phyloP scores from a whole-genome alignment of 2,113 vertebrate species.

The Chaetodon auriga region DNA sequence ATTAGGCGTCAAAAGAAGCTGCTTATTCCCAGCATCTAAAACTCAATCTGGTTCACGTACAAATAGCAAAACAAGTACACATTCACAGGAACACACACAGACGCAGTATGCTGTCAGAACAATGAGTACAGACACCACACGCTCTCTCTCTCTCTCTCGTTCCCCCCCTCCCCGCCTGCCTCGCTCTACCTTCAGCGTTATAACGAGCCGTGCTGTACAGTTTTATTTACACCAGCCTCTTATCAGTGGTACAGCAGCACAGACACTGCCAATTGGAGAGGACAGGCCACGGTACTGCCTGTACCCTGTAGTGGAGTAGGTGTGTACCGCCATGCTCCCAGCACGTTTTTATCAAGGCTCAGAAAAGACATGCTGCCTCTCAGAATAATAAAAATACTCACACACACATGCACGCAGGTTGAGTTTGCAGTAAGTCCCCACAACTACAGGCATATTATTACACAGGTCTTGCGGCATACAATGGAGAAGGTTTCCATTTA shows the following conservation, averaged over 20 bases:
- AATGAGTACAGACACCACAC: conserved; percentile 93
- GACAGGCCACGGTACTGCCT: conserved; percentile 91
- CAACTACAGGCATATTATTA: conserved; percentile 22
- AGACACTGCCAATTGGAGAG: conserved; percentile 92
- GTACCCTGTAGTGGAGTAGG: conserved; percentile 90
- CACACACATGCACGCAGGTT: conserved; percentile 6
- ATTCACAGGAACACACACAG: conserved; percentile 66
- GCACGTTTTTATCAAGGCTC: conserved; percentile 78
- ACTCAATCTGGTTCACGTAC: conserved; percentile 45
- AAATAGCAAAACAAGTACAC: conserved; percentile 47
- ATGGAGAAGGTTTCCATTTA: conserved; percentile 15
- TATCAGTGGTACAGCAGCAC: conserved; percentile 95
- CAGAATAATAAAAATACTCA: conserved; percentile 61
- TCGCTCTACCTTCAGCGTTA: conserved; percentile 60
- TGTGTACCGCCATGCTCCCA: conserved; percentile 81
- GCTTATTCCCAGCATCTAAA: conserved; percentile 7
- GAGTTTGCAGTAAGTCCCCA: conserved; percentile 29
- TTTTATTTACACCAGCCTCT: conserved; percentile 99
- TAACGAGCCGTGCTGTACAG: conserved; percentile 87
- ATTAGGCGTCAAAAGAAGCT: background rate
- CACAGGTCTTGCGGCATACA: conserved; percentile 29
- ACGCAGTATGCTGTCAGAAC: conserved; percentile 90
- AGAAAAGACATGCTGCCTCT: conserved; percentile 72
- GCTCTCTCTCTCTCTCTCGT: conserved; percentile 77
- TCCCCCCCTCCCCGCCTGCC: background rate